Percentiles rank a stretch among this genome's conserved stretches.
phyloP scores from a whole-genome alignment of 2,113 vertebrate species.

The Synchiropus splendidus region DNA sequence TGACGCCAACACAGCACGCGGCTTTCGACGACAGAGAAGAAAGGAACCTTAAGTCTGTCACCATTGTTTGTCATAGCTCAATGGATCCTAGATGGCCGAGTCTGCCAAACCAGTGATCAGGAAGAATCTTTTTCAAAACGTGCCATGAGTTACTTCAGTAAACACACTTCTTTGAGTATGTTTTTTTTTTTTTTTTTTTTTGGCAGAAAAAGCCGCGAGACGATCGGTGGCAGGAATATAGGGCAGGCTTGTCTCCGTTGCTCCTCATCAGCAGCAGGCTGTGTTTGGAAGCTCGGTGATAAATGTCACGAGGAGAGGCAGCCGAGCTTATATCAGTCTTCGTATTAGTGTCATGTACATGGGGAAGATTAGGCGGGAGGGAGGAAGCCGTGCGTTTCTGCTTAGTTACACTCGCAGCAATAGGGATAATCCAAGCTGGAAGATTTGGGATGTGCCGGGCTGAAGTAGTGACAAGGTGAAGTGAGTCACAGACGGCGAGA shows the following conservation, averaged over 20 bases:
- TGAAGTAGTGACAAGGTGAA: conserved; percentile 9
- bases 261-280: conserved; percentile 39
- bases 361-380: conserved; percentile 37
- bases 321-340: conserved; percentile 49
- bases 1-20: too few species aligned
- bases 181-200: too few species aligned
- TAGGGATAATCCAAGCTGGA: conserved; percentile 43
- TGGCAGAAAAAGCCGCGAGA: conserved; percentile 4
- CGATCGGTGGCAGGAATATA: conserved; percentile 43
- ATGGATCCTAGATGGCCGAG: too few species aligned
- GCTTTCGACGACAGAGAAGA: too few species aligned
- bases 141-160: conserved; percentile 13
- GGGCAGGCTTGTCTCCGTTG: conserved; percentile 44
- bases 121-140: neutral
- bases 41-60: too few species aligned
- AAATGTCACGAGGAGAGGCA: conserved; percentile 48
- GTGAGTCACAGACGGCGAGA: too few species aligned
- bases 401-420: conserved; percentile 5
- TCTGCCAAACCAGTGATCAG: too few species aligned
- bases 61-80: too few species aligned
- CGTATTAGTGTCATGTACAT: conserved; percentile 60
- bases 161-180: too few species aligned
- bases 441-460: conserved; percentile 41
- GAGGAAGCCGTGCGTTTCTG: conserved; percentile 4
- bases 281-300: conserved; percentile 45